Conservation (phyloP, 2,888 invertebrate species). For the Iphiclides podalirius region DNA sequence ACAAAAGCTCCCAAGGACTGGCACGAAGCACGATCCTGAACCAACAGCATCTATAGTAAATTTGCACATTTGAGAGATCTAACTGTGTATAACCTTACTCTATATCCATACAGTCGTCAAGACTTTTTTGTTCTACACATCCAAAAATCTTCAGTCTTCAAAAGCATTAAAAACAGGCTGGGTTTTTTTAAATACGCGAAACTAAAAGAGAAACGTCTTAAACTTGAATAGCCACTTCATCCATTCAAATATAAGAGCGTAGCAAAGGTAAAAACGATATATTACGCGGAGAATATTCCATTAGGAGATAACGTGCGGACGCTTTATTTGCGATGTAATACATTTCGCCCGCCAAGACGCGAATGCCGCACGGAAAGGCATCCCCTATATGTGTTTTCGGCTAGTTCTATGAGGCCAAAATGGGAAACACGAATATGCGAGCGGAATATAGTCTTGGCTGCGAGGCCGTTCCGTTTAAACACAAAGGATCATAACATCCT, state of each 20-base stretch:
- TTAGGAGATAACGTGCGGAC: slow-evolving; percentile 16
- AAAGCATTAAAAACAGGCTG: too few species aligned
- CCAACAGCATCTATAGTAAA: too few species aligned
- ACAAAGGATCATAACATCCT: slow-evolving; percentile 16
- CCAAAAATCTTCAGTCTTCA: too few species aligned
- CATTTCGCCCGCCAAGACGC: slow-evolving; percentile 15
- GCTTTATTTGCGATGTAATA: slow-evolving; percentile 22
- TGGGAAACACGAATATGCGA: slow-evolving; percentile 8
- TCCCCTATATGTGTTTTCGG: slow-evolving; percentile 14
- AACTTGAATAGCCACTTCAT: too few species aligned
- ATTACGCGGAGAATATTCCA: slow-evolving; percentile 18
- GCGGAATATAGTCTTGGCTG: slow-evolving; percentile 10
- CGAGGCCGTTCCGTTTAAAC: slow-evolving; percentile 2
- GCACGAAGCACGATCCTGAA: too few species aligned
- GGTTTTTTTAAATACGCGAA: too few species aligned
- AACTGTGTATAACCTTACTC: too few species aligned
- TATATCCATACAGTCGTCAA: too few species aligned
- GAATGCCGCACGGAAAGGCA: slow-evolving; percentile 20
- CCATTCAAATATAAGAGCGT: slow-evolving; percentile 3
- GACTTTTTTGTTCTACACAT: too few species aligned
- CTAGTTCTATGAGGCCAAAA: slow-evolving; percentile 6
- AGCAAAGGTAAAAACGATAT: slow-evolving; percentile 12
- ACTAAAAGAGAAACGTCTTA: too few species aligned
- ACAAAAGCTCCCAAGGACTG: too few species aligned
- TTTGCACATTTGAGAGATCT: too few species aligned